Percentiles rank a stretch among this genome's conserved stretches.
These are phyloP conservation scores for Athrips mouffetella DNA, from an alignment of 2,888 invertebrate species.

Conservation along the genomic window DNA sequence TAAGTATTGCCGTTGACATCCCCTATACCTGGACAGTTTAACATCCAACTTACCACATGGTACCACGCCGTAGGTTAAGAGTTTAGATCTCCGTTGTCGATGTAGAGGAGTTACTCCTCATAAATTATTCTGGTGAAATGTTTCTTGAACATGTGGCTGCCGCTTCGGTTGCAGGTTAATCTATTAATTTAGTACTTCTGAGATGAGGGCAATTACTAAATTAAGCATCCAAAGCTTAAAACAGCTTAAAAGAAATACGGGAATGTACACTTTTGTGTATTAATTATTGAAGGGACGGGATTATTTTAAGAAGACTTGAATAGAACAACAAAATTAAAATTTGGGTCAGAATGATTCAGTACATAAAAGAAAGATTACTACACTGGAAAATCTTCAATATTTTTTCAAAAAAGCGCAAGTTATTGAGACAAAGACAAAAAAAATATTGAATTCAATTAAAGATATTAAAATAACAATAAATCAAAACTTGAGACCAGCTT, in stretches of 20 bases:
- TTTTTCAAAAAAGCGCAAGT: too few species aligned
- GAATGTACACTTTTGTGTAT: too few species aligned
- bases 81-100: neutral
- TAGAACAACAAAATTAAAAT: too few species aligned
- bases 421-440: too few species aligned
- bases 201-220: neutral
- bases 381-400: too few species aligned
- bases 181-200: neutral
- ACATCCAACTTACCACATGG: constrained; percentile 34
- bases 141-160: neutral
- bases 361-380: too few species aligned
- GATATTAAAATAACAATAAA: too few species aligned
- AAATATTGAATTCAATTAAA: too few species aligned
- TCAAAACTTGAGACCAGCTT: too few species aligned
- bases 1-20: neutral
- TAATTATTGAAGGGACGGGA: too few species aligned
- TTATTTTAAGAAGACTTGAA: too few species aligned
- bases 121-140: neutral
- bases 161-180: neutral
- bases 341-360: too few species aligned
- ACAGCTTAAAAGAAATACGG: neutral
- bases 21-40: neutral
- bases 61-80: neutral
- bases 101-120: neutral
- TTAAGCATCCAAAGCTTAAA: neutral